Evolutionary conservation across 1,140 invertebrate species (phyloP).

Genomic region (Heliothis subflexa): DNA sequence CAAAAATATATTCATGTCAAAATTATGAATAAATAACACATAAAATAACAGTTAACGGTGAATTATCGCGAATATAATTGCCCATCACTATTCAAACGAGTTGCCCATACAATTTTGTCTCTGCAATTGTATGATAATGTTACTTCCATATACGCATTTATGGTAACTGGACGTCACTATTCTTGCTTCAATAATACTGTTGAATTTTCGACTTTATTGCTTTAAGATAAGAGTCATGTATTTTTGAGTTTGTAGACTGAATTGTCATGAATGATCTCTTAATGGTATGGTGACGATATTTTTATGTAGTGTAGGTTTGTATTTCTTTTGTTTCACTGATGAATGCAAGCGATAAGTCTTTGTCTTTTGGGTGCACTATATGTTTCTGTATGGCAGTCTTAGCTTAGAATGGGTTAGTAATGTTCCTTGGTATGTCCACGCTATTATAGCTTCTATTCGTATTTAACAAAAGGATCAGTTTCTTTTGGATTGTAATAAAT

Average conservation of each 20-base stretch:
- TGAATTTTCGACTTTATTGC: slow-evolving; percentile 53
- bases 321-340: slow-evolving; percentile 31
- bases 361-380: slow-evolving; percentile 43
- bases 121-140: slow-evolving; percentile 81
- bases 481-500: not conserved
- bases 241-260: not conserved
- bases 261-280: slow-evolving; percentile 49
- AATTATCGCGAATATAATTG: slow-evolving; percentile 27
- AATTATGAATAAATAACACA: slow-evolving; percentile 27
- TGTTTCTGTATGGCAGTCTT: slow-evolving; percentile 31
- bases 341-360: slow-evolving; percentile 39
- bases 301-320: slow-evolving; percentile 32
- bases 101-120: slow-evolving; percentile 61
- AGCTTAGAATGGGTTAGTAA: slow-evolving; percentile 14
- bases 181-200: slow-evolving; percentile 44
- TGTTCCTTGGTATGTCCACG: not conserved
- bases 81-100: slow-evolving; percentile 60
- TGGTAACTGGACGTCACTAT: slow-evolving; percentile 72
- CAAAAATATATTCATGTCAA: slow-evolving; percentile 32
- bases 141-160: slow-evolving; percentile 73
- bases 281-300: slow-evolving; percentile 41
- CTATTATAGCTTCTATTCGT: not conserved
- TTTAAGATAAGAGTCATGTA: slow-evolving; percentile 47
- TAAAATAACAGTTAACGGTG: slow-evolving; percentile 23
- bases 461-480: not conserved